Evolutionary conservation across 92 coral and sea anemone genomes (phyloP), one percentile per base, ranked within the genome.

Genomic region (Paramuricea clavata): DNA sequence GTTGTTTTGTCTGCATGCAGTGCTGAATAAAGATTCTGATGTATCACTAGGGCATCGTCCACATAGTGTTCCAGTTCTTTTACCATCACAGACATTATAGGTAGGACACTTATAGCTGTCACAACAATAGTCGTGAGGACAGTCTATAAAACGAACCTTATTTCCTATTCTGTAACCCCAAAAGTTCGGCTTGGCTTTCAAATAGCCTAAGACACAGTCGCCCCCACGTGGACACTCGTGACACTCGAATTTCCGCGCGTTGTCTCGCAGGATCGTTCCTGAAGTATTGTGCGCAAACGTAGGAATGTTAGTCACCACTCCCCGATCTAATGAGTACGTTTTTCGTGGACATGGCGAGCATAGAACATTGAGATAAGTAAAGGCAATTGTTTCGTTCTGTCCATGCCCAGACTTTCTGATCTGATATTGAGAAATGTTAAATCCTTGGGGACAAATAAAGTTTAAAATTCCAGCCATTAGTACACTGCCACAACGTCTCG

Each of bases 151-250:
- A 10, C 49, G 42, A 22, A 70, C 76, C 39, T 30, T 21, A 22
- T 70, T 70, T 34, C 49, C 47, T 2, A 34, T 34, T 21, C n/a
- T 22, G 52, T 70, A 70, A 7, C 76, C 76, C 76, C 76, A 70
- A 36, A 70, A 70, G 26, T 70, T 36, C 39, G 76, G 2, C 26
- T 34, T 70, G 6, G 76, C 76, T 70, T n/a, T 34, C 28, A 70
- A 21, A 1, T 70, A 6, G 11, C 76, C 76, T 16, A 7, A 21
- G 52, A 21, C 27, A 43, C 76, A 70, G 5, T 34, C 49, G 7
- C 76, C 76, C 47, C 76, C 76, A n/a, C 76, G 47, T 13, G 76
- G 76, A 39, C 76, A 70, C 50, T 70, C 50, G 76, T 70, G 52
- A 34, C 76, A 70, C 76, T 13, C 25, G 16, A 70, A 15, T 23